phyloP scores from a whole-genome alignment of 2,113 vertebrate genomes.

The Paramisgurnus dabryanus region DNA sequence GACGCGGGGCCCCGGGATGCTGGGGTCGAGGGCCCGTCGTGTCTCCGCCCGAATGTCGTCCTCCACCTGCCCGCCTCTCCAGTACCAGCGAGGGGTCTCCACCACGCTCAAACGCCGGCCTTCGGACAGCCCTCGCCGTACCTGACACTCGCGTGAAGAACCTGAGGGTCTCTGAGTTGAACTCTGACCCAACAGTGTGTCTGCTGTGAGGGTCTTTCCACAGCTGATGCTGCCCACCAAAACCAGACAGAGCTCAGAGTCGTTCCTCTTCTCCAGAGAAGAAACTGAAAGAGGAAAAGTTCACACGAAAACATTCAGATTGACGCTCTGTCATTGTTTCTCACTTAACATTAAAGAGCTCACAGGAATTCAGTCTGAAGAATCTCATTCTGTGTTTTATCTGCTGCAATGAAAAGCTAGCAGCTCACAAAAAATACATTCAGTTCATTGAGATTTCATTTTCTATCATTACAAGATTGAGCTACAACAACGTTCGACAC shows the following conservation, averaged over 20 bases:
- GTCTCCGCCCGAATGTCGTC: slow-evolving; percentile 65
- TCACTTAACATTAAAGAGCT: too few relatives aligned
- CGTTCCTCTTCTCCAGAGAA: not conserved
- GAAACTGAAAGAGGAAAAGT: not conserved
- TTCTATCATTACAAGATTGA: too few relatives aligned
- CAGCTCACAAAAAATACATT: too few relatives aligned
- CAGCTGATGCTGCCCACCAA: slow-evolving; percentile 76
- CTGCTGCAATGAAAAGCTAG: too few relatives aligned
- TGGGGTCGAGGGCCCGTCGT: slow-evolving; percentile 51
- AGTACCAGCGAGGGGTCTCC: slow-evolving; percentile 78
- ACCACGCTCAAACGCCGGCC: slow-evolving; percentile 66
- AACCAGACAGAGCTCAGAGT: slow-evolving; percentile 65
- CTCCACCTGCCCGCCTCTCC: slow-evolving; percentile 67
- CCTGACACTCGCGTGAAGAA: slow-evolving; percentile 57
- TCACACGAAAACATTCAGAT: not conserved
- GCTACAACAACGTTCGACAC: too few relatives aligned
- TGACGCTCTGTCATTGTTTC: too few relatives aligned
- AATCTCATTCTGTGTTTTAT: too few relatives aligned
- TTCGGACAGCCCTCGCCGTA: slow-evolving; percentile 57
- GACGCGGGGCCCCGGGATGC: slow-evolving; percentile 65
- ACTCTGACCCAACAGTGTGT: slow-evolving; percentile 69
- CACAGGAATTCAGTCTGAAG: too few relatives aligned
- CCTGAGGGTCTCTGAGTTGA: not conserved
- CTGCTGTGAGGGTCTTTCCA: slow-evolving; percentile 72
- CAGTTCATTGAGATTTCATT: too few relatives aligned